Evolutionary conservation across 2,797 vertebrate species (phyloP).

Genomic region (Hylomyscus alleni): DNA sequence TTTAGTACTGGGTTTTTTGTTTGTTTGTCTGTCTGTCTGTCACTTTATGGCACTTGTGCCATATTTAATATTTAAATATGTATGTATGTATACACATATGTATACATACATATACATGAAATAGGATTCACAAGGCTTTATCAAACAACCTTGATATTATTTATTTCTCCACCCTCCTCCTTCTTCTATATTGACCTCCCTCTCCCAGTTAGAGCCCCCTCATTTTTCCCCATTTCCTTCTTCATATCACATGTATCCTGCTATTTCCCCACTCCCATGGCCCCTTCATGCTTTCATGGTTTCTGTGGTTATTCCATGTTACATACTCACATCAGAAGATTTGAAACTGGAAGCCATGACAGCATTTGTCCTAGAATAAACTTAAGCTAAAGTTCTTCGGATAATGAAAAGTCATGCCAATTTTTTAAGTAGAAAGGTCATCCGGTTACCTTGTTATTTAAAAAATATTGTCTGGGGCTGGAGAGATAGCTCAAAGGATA

Average conservation of each 20-base stretch:
- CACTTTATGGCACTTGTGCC: too few relatives aligned
- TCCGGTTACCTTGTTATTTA: neutral
- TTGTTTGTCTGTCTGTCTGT: neutral
- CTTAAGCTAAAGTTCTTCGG: slow-evolving; percentile 5
- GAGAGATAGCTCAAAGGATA: too few relatives aligned
- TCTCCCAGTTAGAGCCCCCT: neutral
- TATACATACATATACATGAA: neutral
- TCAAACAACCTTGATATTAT: neutral
- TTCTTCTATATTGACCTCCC: neutral
- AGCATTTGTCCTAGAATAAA: neutral
- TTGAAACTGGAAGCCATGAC: neutral
- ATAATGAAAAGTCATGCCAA: slow-evolving; percentile 29
- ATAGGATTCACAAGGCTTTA: neutral
- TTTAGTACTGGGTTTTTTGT: neutral
- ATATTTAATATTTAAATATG: too few relatives aligned
- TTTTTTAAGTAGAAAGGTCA: neutral
- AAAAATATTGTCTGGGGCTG: neutral
- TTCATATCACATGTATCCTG: neutral
- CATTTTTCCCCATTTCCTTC: neutral
- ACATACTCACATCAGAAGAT: neutral
- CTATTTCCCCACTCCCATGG: too few relatives aligned
- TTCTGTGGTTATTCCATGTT: neutral
- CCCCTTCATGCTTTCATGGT: neutral
- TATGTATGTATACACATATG: neutral
- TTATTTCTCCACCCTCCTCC: neutral